Evolutionary conservation across 2,888 invertebrate species (phyloP), one percentile per base, ranked within the genome.

Genomic region (Nezara viridula): DNA sequence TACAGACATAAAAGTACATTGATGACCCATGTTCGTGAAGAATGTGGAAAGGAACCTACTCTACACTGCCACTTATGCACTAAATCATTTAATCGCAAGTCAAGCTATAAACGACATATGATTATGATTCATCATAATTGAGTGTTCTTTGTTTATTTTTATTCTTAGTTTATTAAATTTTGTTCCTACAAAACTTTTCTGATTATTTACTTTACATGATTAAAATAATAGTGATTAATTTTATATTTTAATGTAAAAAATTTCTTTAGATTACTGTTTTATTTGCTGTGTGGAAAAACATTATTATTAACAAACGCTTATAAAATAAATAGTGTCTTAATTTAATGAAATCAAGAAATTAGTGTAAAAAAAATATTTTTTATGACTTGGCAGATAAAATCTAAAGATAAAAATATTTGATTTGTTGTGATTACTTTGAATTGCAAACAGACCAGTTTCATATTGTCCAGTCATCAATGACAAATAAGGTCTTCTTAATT

Each of bases 31-130:
- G 10, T 86, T 86, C 86, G 86, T 10, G 24, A 52, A 21, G 86
- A 60, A 60, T 86, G 86, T 86, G 86, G 86, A 32, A 86, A 86
- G 40, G 40, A 60, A n/a, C 86, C 86, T 86, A 60, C 60, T 40
- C 86, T 55, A 3, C 86, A 86, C 24, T 86, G 86, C 37, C 27
- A 40, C 19, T 55, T 86, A 55, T 86, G 86, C 32, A 14, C 55
- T 12, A 86, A 40, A 40, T 86, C 86, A 32, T 86, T 86, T 40
- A n/a, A 4, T 37, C 86, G 32, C 40, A 86, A 44, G n/a, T 86
- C 86, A 37, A 86, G 55, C 60, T 86, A 24, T 40, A 86, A 86
- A 24, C 6, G 86, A n/a, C 86, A 86, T 40, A 86, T 86, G 86
- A 19, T 86, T 55, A 55, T 52, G 52, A 55, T 86, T 4, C 86